Conservation (phyloP, 2,888 invertebrate genomes). For the Acronicta aceris region DNA sequence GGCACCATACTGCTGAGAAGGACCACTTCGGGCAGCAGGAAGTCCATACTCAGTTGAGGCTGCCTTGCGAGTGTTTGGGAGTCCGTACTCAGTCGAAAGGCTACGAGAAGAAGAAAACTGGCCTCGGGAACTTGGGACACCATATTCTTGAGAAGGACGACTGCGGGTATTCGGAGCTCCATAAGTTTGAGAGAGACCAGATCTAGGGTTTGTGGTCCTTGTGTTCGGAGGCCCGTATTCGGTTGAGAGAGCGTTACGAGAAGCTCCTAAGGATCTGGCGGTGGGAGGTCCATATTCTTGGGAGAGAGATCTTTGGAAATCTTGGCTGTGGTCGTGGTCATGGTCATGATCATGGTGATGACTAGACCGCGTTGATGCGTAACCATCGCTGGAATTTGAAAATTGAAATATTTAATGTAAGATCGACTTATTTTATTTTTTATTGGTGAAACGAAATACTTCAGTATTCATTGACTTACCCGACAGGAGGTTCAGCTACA, state of each 20-base stretch:
- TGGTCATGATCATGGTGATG: constrained; percentile 56
- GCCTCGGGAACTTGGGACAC: constrained; percentile 56
- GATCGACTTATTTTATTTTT: not conserved
- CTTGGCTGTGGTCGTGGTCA: constrained; percentile 53
- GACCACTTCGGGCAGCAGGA: constrained; percentile 28
- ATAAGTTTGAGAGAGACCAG: constrained; percentile 52
- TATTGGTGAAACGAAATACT: too few species aligned
- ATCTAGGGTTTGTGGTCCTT: constrained; percentile 28
- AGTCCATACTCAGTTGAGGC: constrained; percentile 51
- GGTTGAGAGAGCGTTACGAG: constrained; percentile 59
- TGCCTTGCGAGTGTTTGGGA: constrained; percentile 56
- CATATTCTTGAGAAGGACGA: constrained; percentile 62
- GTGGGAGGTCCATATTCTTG: constrained; percentile 64
- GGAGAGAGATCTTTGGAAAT: constrained; percentile 62
- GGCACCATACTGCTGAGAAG: constrained; percentile 57
- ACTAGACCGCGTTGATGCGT: constrained; percentile 66
- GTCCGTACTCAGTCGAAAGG: constrained; percentile 64
- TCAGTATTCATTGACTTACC: constrained; percentile 63
- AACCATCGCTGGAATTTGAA: constrained; percentile 71
- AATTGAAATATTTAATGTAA: not conserved
- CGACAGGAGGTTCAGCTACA: constrained; percentile 78
- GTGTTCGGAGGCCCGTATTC: constrained; percentile 63
- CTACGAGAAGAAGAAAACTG: constrained; percentile 34
- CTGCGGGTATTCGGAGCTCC: constrained; percentile 37
- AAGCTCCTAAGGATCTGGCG: constrained; percentile 50